These are phyloP conservation scores for Ophioninae sp. DNA, from an alignment of 2,888 invertebrate genomes.

Conservation along the genomic window DNA sequence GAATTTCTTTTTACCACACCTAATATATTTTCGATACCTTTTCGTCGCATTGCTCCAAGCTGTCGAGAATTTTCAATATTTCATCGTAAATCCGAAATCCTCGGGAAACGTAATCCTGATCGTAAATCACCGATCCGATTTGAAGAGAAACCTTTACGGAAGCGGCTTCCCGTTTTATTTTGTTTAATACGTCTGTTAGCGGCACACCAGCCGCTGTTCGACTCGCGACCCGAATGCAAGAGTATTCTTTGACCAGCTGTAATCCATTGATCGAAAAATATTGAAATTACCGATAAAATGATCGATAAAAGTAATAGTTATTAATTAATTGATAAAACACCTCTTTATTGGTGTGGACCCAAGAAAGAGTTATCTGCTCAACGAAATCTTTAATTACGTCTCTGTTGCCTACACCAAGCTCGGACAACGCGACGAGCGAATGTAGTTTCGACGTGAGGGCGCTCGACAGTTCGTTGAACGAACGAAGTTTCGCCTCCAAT, in stretches of 20 bases:
- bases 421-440: conserved; percentile 68
- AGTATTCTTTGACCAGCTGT: conserved; percentile 65
- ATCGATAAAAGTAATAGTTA: conserved; percentile 33
- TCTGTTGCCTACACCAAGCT: conserved; percentile 57
- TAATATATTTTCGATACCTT: conserved; percentile 63
- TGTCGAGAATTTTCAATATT: conserved; percentile 66
- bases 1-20: no score
- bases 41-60: conserved; percentile 70
- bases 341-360: conserved; percentile 69
- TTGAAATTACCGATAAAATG: conserved; percentile 34
- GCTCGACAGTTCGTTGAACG: conserved; percentile 66
- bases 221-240: conserved; percentile 71
- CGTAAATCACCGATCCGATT: conserved; percentile 64
- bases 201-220: conserved; percentile 69
- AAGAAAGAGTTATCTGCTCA: conserved; percentile 67
- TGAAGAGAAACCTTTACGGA: conserved; percentile 68
- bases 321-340: conserved; percentile 57
- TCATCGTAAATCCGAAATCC: conserved; percentile 69
- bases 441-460: conserved; percentile 68
- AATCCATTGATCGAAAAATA: conserved; percentile 1
- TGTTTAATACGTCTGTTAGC: conserved; percentile 68
- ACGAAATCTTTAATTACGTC: conserved; percentile 69
- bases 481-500: conserved; percentile 67
- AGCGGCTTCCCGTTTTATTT: conserved; percentile 69
- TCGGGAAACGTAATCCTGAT: conserved; percentile 65